A percentile compares a stretch with the other conserved stretches of the same genome.
Evolutionary conservation across 2,797 vertebrate genomes (phyloP).

Genomic region (Streptopelia turtur): DNA sequence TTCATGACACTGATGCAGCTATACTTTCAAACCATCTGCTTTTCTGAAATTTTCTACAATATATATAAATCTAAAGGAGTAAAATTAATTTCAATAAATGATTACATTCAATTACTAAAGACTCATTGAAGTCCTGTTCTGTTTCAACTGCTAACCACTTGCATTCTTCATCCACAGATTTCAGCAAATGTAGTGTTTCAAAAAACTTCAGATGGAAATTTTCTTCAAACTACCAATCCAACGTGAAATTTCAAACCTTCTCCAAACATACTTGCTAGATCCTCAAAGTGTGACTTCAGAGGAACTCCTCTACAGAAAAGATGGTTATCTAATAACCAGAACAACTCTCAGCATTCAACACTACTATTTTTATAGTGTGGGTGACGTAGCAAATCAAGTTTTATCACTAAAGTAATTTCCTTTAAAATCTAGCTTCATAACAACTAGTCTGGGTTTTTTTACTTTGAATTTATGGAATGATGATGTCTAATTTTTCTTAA

Average conservation of each 20-base stretch:
- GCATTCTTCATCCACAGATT: neutral
- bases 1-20: neutral
- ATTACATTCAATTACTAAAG: neutral
- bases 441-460: neutral
- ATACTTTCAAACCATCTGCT: neutral
- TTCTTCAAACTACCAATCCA: neutral
- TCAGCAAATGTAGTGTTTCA: neutral
- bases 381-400: neutral
- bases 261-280: neutral
- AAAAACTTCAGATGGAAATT: neutral
- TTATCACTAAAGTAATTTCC: neutral
- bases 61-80: neutral
- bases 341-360: neutral
- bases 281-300: neutral
- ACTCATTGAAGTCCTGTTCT: neutral
- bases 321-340: neutral
- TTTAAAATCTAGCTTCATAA: neutral
- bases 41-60: neutral
- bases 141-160: neutral
- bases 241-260: neutral
- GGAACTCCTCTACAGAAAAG: neutral
- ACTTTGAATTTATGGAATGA: neutral
- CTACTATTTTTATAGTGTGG: neutral
- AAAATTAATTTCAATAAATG: neutral
- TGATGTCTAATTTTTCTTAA: neutral